Percentiles rank a stretch among this genome's conserved stretches.
Conservation (phyloP, 2,797 vertebrate species). For the Micropoecilia bifurca region DNA sequence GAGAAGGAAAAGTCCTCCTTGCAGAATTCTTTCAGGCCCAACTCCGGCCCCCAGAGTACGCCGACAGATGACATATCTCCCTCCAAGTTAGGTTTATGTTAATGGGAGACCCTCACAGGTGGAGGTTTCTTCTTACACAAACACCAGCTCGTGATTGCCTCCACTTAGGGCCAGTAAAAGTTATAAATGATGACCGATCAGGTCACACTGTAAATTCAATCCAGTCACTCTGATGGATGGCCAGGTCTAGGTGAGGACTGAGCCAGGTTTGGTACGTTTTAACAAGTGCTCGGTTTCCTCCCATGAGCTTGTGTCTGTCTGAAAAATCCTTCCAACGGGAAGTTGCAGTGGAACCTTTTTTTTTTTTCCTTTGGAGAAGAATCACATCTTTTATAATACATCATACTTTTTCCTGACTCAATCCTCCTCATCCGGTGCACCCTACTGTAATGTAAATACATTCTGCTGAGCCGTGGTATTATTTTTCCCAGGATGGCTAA, state of each 20-base stretch:
- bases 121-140: slow-evolving; percentile 79
- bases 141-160: slow-evolving; percentile 77
- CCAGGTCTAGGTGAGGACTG: slow-evolving; percentile 68
- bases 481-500: slow-evolving; percentile 46
- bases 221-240: slow-evolving; percentile 74
- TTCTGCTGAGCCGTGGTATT: slow-evolving; percentile 56
- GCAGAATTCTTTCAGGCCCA: slow-evolving; percentile 23
- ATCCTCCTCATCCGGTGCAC: slow-evolving; percentile 56
- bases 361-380: slow-evolving; percentile 47
- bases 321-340: slow-evolving; percentile 62
- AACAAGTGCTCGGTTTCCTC: slow-evolving; percentile 71
- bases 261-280: slow-evolving; percentile 68
- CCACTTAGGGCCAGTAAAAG: slow-evolving; percentile 80
- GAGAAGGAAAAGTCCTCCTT: slow-evolving; percentile 7
- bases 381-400: slow-evolving; percentile 63
- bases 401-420: slow-evolving; percentile 67
- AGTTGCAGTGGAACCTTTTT: slow-evolving; percentile 61
- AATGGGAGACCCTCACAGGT: slow-evolving; percentile 79
- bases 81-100: slow-evolving; percentile 71
- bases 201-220: slow-evolving; percentile 80
- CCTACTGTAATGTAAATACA: slow-evolving; percentile 58
- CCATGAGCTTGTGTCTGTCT: slow-evolving; percentile 70
- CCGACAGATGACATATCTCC: slow-evolving; percentile 66
- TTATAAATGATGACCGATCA: slow-evolving; percentile 82
- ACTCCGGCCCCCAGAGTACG: slow-evolving; percentile 33